Base-by-base conservation (phyloP, 1,140 invertebrate genomes). In the Harpegnathos saltator region DNA sequence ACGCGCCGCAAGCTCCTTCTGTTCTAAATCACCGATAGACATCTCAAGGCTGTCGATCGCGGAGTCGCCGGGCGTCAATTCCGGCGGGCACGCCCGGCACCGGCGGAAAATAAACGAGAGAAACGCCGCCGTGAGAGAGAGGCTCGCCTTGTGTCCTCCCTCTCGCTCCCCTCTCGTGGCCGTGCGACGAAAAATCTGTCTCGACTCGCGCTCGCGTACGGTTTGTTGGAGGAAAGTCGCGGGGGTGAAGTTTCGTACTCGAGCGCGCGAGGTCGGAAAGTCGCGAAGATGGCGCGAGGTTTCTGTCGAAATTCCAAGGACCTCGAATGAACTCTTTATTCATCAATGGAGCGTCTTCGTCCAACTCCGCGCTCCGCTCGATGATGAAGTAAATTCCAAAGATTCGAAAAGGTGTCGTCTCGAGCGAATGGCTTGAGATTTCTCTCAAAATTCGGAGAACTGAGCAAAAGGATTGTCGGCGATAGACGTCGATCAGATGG, bases 21-120 rank as follows among this genome's bases (percentile, higher is more conserved):
- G 91, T 93, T 92, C 91, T 93, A 91, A 92, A 93, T 91, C 91
- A 93, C 86, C 89, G 91, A 92, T 90, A 85, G 92, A 93, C 92
- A 92, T 91, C 89, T 93, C 92, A 93, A 93, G 92, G 92, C 90
- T 93, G 89, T 81, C 89, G 91, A 91, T 92, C 83, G 83, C 89
- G 22, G n/a, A 91, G 88, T 90, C 87, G 89, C 74, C 52, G 82
- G 82, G 89, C 91, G 89, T 92, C 92, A 92, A 90, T 91, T 91
- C 85, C 84, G 88, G 82, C 86, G 74, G 71, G 68, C 75, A 69
- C 85, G 50, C 24, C n/a, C 61, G 63, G 3, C 38, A 44, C 1
- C 50, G 48, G 15, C 17, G 65, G n/a, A 50, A 78, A 83, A 63
- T 69, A 80, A 86, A 71, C 24, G 38, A 50, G 17, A 26, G 52